A percentile compares a stretch with the other conserved stretches of the same genome.
Conservation (phyloP, 2,888 invertebrate species). For the Sphaerophoria rueppellii region DNA sequence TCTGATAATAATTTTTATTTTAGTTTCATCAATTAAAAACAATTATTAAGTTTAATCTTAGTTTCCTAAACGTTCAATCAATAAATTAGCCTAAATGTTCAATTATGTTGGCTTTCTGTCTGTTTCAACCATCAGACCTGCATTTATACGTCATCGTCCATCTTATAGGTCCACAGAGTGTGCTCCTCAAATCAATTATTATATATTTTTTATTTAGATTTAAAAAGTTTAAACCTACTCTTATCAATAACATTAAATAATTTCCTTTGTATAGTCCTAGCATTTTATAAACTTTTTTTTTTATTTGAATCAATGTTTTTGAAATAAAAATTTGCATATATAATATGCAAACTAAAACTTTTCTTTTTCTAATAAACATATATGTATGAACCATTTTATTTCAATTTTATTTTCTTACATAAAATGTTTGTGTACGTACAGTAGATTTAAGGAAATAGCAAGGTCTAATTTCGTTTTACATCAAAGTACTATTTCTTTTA, state of each 20-base stretch:
- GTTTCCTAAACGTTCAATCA: slow-evolving; percentile 60
- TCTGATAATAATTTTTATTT: slow-evolving; percentile 63
- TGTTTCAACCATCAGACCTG: slow-evolving; percentile 33
- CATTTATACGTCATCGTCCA: no score
- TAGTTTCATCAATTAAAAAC: slow-evolving; percentile 72
- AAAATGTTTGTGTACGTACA: slow-evolving; percentile 28
- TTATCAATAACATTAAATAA: slow-evolving; percentile 67
- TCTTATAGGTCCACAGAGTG: slow-evolving; percentile 19
- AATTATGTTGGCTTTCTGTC: slow-evolving; percentile 41
- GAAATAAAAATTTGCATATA: slow-evolving; percentile 69
- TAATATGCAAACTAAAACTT: slow-evolving; percentile 71
- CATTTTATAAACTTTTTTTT: slow-evolving; percentile 47
- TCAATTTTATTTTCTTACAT: slow-evolving; percentile 24
- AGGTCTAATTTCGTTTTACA: slow-evolving; percentile 27
- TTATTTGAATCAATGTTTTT: slow-evolving; percentile 35
- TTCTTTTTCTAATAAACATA: neutral
- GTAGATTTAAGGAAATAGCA: slow-evolving; percentile 44
- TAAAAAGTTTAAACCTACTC: slow-evolving; percentile 37
- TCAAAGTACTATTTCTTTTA: slow-evolving; percentile 38
- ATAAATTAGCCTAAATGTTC: slow-evolving; percentile 59
- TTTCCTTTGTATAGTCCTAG: slow-evolving; percentile 11
- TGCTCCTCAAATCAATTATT: slow-evolving; percentile 3
- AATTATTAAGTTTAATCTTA: slow-evolving; percentile 72
- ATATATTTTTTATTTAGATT: neutral
- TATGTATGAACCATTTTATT: slow-evolving; percentile 3